phyloP scores from a whole-genome alignment of 2,797 vertebrate species.

The Pempheris klunzingeri region DNA sequence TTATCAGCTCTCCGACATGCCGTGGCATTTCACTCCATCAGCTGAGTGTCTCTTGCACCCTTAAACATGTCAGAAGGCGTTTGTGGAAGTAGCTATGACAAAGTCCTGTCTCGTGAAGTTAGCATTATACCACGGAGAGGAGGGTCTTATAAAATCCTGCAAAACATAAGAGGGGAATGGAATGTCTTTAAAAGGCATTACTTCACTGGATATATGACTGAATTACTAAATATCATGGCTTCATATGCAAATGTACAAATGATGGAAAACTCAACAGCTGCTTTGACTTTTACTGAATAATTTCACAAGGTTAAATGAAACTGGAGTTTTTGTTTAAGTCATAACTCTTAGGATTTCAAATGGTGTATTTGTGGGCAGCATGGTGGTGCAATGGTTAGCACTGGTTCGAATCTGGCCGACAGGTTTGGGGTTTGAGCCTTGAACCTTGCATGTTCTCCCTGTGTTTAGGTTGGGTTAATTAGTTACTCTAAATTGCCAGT shows the following conservation, averaged over 20 bases:
- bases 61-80: slow-evolving; percentile 20
- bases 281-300: not conserved
- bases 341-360: not conserved
- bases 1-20: slow-evolving; percentile 26
- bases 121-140: not conserved
- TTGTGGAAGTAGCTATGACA: not conserved
- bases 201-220: not conserved
- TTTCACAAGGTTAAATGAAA: not conserved
- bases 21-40: not conserved
- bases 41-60: not conserved
- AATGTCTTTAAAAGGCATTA: not conserved
- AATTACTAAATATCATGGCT: not conserved
- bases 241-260: not conserved
- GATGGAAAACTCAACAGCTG: not conserved
- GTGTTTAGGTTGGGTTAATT: too few species aligned
- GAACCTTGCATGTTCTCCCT: too few species aligned
- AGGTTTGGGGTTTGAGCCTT: too few species aligned
- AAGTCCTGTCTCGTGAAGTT: not conserved
- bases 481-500: too few species aligned
- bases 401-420: too few species aligned
- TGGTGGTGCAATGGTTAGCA: too few species aligned
- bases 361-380: not conserved
- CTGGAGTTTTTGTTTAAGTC: not conserved
- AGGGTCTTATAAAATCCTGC: not conserved
- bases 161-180: not conserved